A percentile compares a stretch with the other conserved stretches of the same genome.
Conservation (phyloP, 2,888 invertebrate genomes). For the Callimorpha dominula region DNA sequence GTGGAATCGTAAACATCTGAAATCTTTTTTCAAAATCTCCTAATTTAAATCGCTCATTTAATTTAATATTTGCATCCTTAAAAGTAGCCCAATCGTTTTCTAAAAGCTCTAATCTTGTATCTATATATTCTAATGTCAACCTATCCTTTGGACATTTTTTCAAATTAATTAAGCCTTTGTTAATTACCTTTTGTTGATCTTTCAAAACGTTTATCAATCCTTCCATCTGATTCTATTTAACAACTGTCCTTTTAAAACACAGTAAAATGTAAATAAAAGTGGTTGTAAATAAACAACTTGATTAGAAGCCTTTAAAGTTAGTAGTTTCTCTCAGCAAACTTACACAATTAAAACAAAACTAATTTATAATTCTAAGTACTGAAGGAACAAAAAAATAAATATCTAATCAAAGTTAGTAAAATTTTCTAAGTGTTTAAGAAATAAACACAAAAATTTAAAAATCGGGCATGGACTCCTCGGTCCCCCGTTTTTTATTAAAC, state of each 20-base stretch:
- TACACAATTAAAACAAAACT: no score
- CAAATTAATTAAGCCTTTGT: slow-evolving; percentile 6
- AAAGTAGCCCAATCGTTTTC: slow-evolving; percentile 8
- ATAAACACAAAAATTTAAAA: background rate
- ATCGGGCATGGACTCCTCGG: background rate
- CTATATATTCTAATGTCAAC: slow-evolving; percentile 1
- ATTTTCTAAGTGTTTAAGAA: background rate
- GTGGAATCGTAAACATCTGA: slow-evolving; percentile 7
- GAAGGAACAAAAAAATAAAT: no score
- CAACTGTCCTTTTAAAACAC: no score
- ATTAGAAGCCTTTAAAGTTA: background rate
- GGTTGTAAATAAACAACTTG: slow-evolving; percentile 17
- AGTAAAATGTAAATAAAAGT: background rate
- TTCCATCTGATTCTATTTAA: background rate
- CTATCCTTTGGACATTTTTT: slow-evolving; percentile 10
- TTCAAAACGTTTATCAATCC: slow-evolving; percentile 4
- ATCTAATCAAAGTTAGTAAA: background rate
- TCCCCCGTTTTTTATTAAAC: background rate
- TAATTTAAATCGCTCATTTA: background rate
- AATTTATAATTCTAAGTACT: no score
- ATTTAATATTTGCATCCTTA: slow-evolving; percentile 6
- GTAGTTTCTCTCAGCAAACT: background rate
- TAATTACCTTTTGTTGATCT: slow-evolving; percentile 1
- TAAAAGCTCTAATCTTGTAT: slow-evolving; percentile 7
- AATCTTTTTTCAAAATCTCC: background rate